Conservation (phyloP, 2,797 vertebrate genomes). For the Nannoperca australis region DNA sequence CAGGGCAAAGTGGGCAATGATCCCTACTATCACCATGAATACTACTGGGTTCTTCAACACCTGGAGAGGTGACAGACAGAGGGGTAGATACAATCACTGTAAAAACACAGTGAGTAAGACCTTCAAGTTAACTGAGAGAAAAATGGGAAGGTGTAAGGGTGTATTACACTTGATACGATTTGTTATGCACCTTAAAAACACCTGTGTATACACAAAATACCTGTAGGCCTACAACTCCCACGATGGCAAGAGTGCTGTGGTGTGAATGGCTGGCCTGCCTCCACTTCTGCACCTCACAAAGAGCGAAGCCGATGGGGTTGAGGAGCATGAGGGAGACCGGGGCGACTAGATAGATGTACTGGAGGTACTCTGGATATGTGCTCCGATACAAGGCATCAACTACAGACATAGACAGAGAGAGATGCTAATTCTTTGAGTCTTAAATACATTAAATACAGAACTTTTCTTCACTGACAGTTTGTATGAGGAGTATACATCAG, state of each 20-base stretch:
- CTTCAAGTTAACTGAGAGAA: background rate
- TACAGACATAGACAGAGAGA: conserved; percentile 30
- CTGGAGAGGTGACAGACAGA: conserved; percentile 42
- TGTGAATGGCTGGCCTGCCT: conserved; percentile 81
- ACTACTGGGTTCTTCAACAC: conserved; percentile 97
- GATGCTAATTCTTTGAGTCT: background rate
- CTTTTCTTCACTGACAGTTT: background rate
- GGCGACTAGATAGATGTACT: conserved; percentile 98
- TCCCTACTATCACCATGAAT: conserved; percentile 96
- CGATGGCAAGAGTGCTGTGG: conserved; percentile 89
- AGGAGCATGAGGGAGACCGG: conserved; percentile 98
- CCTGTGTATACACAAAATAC: conserved; percentile 47
- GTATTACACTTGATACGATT: background rate
- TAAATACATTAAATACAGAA: background rate
- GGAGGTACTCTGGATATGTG: conserved; percentile 95
- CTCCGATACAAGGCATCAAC: conserved; percentile 84
- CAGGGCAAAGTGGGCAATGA: conserved; percentile 93
- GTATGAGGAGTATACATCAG: background rate
- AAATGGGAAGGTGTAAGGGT: background rate
- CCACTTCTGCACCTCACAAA: conserved; percentile 97
- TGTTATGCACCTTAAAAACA: background rate
- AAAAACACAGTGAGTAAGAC: background rate
- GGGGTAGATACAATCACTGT: rapidly evolving
- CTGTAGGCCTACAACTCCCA: conserved; percentile 90
- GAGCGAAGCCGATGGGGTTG: conserved; percentile 96